A percentile compares a stretch with the other conserved stretches of the same genome.
Evolutionary conservation across 2,797 vertebrate genomes (phyloP).

Genomic region (Lophotriccus pileatus): DNA sequence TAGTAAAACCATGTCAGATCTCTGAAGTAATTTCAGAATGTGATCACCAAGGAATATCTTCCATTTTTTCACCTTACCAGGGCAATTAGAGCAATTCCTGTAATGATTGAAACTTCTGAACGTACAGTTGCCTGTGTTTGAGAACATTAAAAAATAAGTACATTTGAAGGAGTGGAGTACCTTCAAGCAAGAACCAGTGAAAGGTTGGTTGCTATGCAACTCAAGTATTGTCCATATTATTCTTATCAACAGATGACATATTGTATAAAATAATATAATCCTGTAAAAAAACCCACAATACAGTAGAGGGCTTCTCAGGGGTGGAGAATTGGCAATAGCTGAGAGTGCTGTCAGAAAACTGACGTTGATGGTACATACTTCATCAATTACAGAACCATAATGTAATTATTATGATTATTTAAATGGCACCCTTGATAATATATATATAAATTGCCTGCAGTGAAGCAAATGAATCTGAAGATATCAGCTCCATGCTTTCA

Average conservation of each 20-base stretch:
- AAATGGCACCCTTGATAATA: slow-evolving; percentile 44
- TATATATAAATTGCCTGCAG: slow-evolving; percentile 18
- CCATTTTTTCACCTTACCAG: not conserved
- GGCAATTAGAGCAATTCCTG: not conserved
- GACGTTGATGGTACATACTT: slow-evolving; percentile 9
- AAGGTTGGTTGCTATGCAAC: slow-evolving; percentile 77
- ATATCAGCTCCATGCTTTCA: not conserved
- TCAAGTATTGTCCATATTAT: slow-evolving; percentile 49
- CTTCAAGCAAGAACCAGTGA: slow-evolving; percentile 66
- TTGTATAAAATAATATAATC: slow-evolving; percentile 68
- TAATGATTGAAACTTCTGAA: not conserved
- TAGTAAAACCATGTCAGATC: not conserved
- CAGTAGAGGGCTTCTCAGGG: slow-evolving; percentile 60
- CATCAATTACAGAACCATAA: slow-evolving; percentile 34
- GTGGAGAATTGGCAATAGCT: slow-evolving; percentile 55
- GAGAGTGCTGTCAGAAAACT: slow-evolving; percentile 54
- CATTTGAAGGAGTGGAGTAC: slow-evolving; percentile 41
- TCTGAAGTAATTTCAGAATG: not conserved
- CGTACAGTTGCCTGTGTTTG: slow-evolving; percentile 6
- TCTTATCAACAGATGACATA: slow-evolving; percentile 64
- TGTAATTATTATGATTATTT: slow-evolving; percentile 51
- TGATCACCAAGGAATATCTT: not conserved
- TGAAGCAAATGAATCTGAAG: slow-evolving; percentile 6
- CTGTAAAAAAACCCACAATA: not conserved
- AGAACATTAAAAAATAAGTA: slow-evolving; percentile 56